phyloP scores from a whole-genome alignment of 1,140 invertebrate species.

The Goniozus legneri region DNA sequence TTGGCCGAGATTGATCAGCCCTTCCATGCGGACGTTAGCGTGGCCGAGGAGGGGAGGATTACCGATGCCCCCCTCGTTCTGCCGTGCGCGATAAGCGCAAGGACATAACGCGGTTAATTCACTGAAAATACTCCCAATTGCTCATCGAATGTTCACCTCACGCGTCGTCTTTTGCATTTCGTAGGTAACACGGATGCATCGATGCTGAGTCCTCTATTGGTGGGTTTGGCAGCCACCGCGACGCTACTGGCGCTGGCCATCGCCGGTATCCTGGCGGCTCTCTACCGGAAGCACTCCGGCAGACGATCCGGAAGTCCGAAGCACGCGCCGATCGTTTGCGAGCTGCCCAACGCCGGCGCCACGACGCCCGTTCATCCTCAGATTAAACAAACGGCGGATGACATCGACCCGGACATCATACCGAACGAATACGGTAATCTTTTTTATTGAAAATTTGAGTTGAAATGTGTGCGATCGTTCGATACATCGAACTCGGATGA shows the following conservation, averaged over 20 bases:
- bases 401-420: slow-evolving; percentile 79
- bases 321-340: slow-evolving; percentile 61
- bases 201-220: slow-evolving; percentile 67
- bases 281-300: slow-evolving; percentile 62
- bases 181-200: slow-evolving; percentile 29
- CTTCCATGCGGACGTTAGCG: too few relatives aligned
- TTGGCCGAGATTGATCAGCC: too few relatives aligned
- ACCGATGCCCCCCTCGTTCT: too few relatives aligned
- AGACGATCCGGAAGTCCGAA: slow-evolving; percentile 57
- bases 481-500: too few relatives aligned
- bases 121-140: too few relatives aligned
- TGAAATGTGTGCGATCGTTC: slow-evolving; percentile 14
- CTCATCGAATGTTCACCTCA: background rate
- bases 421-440: slow-evolving; percentile 81
- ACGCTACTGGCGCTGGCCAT: slow-evolving; percentile 67
- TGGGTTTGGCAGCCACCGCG: slow-evolving; percentile 68
- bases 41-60: too few relatives aligned
- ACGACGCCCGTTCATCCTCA: slow-evolving; percentile 46
- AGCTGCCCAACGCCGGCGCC: slow-evolving; percentile 55
- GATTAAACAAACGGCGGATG: slow-evolving; percentile 49
- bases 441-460: too few relatives aligned
- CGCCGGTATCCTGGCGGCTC: slow-evolving; percentile 67
- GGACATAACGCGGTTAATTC: background rate
- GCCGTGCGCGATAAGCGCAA: background rate
- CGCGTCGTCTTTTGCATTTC: background rate